phyloP scores from a whole-genome alignment of 2,113 vertebrate species.

The Otus sunia region DNA sequence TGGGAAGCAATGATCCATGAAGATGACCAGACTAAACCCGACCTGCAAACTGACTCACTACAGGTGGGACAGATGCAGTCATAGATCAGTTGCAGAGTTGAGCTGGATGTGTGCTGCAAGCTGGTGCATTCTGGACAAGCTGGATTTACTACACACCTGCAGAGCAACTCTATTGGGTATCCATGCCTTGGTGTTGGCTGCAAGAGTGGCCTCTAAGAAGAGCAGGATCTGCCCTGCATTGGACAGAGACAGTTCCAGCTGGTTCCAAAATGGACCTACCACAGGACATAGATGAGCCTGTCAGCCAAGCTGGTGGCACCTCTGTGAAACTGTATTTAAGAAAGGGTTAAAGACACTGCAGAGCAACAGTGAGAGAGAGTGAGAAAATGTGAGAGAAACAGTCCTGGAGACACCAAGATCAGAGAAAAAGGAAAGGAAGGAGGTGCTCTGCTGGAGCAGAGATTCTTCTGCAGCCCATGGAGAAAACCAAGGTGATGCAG shows the following conservation, averaged over 20 bases:
- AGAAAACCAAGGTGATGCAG: neutral
- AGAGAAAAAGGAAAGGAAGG: neutral
- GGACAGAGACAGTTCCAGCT: neutral
- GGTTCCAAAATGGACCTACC: neutral
- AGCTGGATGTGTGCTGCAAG: neutral
- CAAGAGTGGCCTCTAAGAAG: neutral
- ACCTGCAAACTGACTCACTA: fast-evolving
- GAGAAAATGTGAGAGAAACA: neutral
- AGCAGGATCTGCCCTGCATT: neutral
- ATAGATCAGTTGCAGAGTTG: neutral
- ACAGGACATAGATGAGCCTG: no score
- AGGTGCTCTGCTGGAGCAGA: neutral
- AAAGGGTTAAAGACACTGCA: neutral
- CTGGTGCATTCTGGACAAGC: fast-evolving
- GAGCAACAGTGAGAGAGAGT: neutral
- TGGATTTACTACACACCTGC: neutral
- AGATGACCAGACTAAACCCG: neutral
- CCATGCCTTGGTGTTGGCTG: neutral
- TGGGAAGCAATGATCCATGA: neutral
- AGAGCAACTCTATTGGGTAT: neutral
- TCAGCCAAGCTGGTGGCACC: neutral
- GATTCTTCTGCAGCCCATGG: neutral
- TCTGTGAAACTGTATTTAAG: fast-evolving
- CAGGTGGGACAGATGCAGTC: neutral
- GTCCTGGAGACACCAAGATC: neutral